Percentiles rank a stretch among this genome's conserved stretches.
Conservation (phyloP, 1,140 invertebrate species). For the Bombus confusus region DNA sequence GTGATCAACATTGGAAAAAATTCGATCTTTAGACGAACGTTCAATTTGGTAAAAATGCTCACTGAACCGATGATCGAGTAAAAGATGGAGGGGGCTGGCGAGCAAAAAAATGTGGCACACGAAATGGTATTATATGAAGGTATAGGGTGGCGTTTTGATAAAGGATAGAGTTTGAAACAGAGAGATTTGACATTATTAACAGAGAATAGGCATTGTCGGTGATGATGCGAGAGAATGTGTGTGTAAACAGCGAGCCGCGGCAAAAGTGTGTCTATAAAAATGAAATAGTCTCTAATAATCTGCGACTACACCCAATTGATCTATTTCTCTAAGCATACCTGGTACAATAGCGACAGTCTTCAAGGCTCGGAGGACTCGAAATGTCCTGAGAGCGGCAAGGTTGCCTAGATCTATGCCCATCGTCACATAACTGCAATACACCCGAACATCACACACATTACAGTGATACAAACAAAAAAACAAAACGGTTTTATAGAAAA, state of each 20-base stretch:
- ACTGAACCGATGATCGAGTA: background rate
- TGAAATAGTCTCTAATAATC: constrained; percentile 49
- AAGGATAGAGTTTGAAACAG: background rate
- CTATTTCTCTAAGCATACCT: constrained; percentile 88
- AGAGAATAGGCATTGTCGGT: constrained; percentile 35
- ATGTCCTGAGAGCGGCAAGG: constrained; percentile 98
- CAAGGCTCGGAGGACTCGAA: constrained; percentile 98
- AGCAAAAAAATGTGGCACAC: background rate
- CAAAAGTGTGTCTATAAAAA: constrained; percentile 35
- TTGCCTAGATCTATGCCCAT: constrained; percentile 99
- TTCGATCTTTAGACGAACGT: background rate
- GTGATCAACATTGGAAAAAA: background rate
- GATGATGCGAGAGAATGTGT: constrained; percentile 49
- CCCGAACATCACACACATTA: constrained; percentile 83
- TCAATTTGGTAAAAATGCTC: background rate
- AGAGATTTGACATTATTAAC: background rate
- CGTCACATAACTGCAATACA: constrained; percentile 96
- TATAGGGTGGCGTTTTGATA: background rate
- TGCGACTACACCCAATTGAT: constrained; percentile 70
- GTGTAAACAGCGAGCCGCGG: constrained; percentile 51
- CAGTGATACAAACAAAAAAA: constrained; percentile 80
- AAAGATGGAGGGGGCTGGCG: constrained; percentile 25
- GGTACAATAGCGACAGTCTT: constrained; percentile 99
- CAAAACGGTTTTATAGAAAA: constrained; percentile 57
- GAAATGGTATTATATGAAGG: background rate